These are phyloP conservation scores for Oryzaephilus surinamensis DNA, from an alignment of 1,140 invertebrate species.

Conservation along the genomic window DNA sequence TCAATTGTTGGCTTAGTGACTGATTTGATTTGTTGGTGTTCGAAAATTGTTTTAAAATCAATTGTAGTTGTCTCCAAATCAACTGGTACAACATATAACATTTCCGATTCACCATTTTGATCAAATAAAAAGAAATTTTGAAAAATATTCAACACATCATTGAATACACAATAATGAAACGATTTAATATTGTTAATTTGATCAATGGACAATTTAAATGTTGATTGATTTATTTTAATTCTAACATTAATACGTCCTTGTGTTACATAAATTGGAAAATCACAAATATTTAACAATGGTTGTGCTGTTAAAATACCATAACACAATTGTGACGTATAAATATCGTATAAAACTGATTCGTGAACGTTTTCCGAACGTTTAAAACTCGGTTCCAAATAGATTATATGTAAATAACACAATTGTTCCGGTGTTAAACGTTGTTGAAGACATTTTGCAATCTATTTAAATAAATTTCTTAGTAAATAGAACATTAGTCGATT, in stretches of 20 bases:
- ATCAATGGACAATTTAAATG: slow-evolving; percentile 40
- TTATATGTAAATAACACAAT: slow-evolving; percentile 27
- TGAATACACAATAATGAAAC: slow-evolving; percentile 51
- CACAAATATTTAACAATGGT: slow-evolving; percentile 43
- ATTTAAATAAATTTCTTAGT: too few relatives aligned
- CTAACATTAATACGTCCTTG: slow-evolving; percentile 66
- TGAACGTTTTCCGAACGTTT: slow-evolving; percentile 12
- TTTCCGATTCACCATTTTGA: slow-evolving; percentile 50
- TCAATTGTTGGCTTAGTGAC: slow-evolving; percentile 34
- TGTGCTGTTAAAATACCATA: slow-evolving; percentile 51
- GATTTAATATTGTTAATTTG: slow-evolving; percentile 46
- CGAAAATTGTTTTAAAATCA: slow-evolving; percentile 51
- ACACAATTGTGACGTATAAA: slow-evolving; percentile 28
- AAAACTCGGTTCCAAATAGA: slow-evolving; percentile 24
- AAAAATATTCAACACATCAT: slow-evolving; percentile 61
- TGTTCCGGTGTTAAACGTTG: slow-evolving; percentile 6
- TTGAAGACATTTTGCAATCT: too few relatives aligned
- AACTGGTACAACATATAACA: slow-evolving; percentile 65
- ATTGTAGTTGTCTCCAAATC: slow-evolving; percentile 36
- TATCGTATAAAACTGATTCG: slow-evolving; percentile 14
- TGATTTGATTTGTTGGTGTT: slow-evolving; percentile 30
- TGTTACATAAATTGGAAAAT: slow-evolving; percentile 79
- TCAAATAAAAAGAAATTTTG: slow-evolving; percentile 71
- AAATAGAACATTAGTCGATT: too few relatives aligned
- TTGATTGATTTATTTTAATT: slow-evolving; percentile 42